Evolutionary conservation across 2,113 vertebrate species (phyloP).

Genomic region (Sinosuthora webbiana): DNA sequence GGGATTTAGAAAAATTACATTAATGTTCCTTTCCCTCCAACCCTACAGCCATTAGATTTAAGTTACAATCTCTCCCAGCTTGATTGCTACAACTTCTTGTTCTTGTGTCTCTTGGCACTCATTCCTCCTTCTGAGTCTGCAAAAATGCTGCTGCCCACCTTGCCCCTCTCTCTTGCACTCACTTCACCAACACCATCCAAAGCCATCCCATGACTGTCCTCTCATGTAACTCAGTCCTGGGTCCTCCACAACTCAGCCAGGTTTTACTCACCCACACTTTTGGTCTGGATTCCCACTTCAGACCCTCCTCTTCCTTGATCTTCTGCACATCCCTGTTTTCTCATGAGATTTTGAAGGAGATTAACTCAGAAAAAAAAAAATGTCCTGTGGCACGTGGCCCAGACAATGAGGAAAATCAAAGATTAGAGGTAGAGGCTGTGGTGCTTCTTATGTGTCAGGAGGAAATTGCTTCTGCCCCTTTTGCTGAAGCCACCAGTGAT

Average conservation of each 20-base stretch:
- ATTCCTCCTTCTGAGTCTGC: neutral
- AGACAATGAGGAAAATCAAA: neutral
- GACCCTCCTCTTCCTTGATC: neutral
- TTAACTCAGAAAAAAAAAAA: neutral
- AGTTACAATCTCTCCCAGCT: neutral
- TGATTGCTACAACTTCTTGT: neutral
- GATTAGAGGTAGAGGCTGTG: neutral
- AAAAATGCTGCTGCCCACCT: neutral
- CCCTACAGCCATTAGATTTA: neutral
- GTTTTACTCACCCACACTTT: neutral
- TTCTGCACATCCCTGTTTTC: neutral
- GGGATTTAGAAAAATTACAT: conserved; percentile 43
- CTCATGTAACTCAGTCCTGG: neutral
- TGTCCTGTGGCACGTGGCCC: neutral
- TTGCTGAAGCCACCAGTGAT: neutral
- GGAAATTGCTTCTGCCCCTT: neutral
- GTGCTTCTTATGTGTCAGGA: neutral
- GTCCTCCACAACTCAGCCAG: neutral
- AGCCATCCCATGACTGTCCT: neutral
- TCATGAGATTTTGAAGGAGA: neutral
- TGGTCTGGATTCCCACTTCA: neutral
- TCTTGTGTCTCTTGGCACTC: neutral
- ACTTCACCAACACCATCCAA: neutral
- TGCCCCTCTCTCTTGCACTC: neutral
- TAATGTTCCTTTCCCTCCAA: conserved; percentile 18